Evolutionary conservation across 2,888 invertebrate species (phyloP).

Genomic region (Pristionchus entomophagus): DNA sequence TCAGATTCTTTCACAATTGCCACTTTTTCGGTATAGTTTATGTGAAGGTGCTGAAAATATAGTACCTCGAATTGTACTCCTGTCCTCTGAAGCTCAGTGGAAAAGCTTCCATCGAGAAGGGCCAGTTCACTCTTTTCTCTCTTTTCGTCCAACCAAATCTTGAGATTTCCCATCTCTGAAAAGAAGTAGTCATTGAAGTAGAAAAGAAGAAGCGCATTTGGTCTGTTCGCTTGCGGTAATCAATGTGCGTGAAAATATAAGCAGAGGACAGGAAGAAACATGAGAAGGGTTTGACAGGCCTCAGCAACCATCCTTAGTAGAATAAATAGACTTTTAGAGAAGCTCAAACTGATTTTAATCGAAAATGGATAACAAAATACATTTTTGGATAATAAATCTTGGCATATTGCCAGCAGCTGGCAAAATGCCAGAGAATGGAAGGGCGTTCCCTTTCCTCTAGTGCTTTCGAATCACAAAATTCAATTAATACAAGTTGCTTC

Average conservation of each 20-base stretch:
- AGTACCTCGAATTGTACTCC: too few species aligned
- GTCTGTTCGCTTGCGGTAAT: not conserved
- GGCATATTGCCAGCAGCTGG: not conserved
- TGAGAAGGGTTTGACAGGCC: not conserved
- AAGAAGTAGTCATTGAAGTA: not conserved
- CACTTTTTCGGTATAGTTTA: too few species aligned
- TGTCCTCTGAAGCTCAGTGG: not conserved
- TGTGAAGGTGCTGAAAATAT: too few species aligned
- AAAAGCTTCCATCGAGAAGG: slow-evolving; percentile 36
- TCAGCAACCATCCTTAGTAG: not conserved
- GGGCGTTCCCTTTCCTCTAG: too few species aligned
- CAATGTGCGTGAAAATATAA: not conserved
- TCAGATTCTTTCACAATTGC: too few species aligned
- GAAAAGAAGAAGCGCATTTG: not conserved
- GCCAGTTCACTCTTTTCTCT: not conserved
- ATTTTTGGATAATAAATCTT: too few species aligned
- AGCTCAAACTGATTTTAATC: too few species aligned
- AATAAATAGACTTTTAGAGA: not conserved
- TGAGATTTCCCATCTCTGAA: not conserved
- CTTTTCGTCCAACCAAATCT: not conserved
- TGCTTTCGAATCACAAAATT: too few species aligned
- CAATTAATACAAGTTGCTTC: too few species aligned
- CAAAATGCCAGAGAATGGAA: not conserved
- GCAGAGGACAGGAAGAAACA: not conserved
- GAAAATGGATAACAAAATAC: too few species aligned